Evolutionary conservation across 2,797 vertebrate genomes (phyloP), one percentile per base, ranked within the genome.

Genomic region (Anguilla megastoma): DNA sequence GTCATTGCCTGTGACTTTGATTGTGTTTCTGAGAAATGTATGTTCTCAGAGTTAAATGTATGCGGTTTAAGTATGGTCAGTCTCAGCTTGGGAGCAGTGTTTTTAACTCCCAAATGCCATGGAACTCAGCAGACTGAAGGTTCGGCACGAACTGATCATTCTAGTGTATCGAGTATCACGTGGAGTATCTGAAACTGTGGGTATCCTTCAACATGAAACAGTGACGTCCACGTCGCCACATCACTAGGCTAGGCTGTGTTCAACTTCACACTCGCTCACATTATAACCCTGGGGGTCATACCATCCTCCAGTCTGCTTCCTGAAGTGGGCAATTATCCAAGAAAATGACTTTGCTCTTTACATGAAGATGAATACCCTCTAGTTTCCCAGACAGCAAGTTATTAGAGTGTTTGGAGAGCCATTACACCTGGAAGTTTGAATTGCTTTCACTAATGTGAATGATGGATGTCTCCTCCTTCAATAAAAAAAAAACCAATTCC

Each of bases 261-360:
- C 3, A 41, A 21, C 74, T 76, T 76, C n/a, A 69, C 63, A 27
- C 63, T n/a, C 63, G n/a, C 63, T 69, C 63, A 74, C 69, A 36
- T 10, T 18, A 14, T 41, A 76, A 41, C 41, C 79, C 79, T 50
- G 79, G 76, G 76, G 45, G 45, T 87, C 83, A 54, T 12, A 41
- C 58, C 16, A 69, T 69, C 60, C 58, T 69, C 56, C 86, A 83
- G 58, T 69, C 58, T 84, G 86, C 58, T 63, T 4, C 58, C 80
- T 33, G 86, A 60, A 84, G 60, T 84, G 52, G 83, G n/a, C 50
- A 58, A 30, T 87, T 69, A 69, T 83, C 48, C 60, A 50, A 18
- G n/a, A 87, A 87, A 52, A 84, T 84, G 41, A 54, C 86, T 82
- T 87, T 87, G 60, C 50, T 85, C 60, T 45, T 56, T 71, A 50